Evolutionary conservation across 2,113 vertebrate species (phyloP), one percentile per base, ranked within the genome.

Genomic region (Ictalurus punctatus): DNA sequence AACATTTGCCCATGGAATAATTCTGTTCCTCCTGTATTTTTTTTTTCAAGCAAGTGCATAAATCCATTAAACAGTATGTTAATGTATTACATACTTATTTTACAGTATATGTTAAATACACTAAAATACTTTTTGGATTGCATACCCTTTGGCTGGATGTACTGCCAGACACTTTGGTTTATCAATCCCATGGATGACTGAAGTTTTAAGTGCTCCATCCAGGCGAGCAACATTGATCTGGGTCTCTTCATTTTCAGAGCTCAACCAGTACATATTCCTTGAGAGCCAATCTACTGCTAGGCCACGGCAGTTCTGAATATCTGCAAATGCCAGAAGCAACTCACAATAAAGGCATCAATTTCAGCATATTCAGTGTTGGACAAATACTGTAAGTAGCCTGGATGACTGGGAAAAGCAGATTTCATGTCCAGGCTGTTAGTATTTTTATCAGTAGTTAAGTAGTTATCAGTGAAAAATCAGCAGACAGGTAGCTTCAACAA

Each of bases 221-320:
- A 99, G 96, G 91, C 96, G 96, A 85, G 98, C 98, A 92, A 98
- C 98, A 63, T 99, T 99, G 95, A 99, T 98, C 94, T 99, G 98
- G 0, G 98, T 98, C 97, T 99, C 98, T 92, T 99, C 98, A 92
- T 98, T 98, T 94, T 99, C 98, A 2, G 98, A 98, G 91, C 98
- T 99, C 93, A 99, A 97, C 98, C 98, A 99, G 93, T 99, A 99
- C 92, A 99, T 96, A 94, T 99, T 99, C 91, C 97, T 97, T 23
- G 98, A 99, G 90, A 99, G 94, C 98, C 98, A 99, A 91, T 99
- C 98, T 89, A 99, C 96, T 74, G 98, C 97, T 89, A 99, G 95
- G 88, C 98, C 97, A 84, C 97, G 96, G 93, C 98, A 98, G 94
- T 98, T 99, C 91, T 97, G 97, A 90, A 97, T 97, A 94, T 99